Percentiles rank a stretch among this genome's conserved stretches.
Conservation (phyloP, 2,888 invertebrate genomes). For the Brenthis hecate region DNA sequence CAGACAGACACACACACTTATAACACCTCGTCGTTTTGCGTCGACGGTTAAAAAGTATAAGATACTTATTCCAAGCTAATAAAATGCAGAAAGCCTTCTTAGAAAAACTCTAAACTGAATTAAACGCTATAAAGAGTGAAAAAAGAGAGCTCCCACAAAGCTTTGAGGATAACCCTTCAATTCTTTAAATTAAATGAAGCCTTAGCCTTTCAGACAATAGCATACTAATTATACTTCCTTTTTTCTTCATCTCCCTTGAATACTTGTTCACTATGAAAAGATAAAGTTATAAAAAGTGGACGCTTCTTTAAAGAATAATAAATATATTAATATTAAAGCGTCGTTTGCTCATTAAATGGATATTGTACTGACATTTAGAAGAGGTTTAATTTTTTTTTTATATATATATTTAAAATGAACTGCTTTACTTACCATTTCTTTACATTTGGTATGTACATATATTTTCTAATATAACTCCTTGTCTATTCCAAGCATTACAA, state of each 20-base stretch:
- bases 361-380: neutral
- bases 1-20: no score
- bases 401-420: neutral
- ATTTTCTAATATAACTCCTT: constrained; percentile 1
- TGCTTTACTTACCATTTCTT: constrained; percentile 5
- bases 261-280: constrained; percentile 20
- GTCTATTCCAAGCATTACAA: constrained; percentile 8
- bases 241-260: constrained; percentile 12
- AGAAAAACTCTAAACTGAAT: constrained; percentile 27
- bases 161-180: constrained; percentile 30
- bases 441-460: constrained; percentile 1
- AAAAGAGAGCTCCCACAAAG: constrained; percentile 24
- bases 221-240: constrained; percentile 27
- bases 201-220: constrained; percentile 26
- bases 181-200: constrained; percentile 30
- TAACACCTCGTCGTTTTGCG: no score
- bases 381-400: constrained; percentile 5
- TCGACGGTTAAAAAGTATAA: neutral
- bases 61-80: constrained; percentile 7
- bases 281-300: constrained; percentile 16
- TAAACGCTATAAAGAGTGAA: constrained; percentile 19
- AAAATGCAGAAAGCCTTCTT: constrained; percentile 15
- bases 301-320: neutral
- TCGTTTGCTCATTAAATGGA: constrained; percentile 3
- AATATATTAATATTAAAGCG: constrained; percentile 2